Evolutionary conservation across 2,888 invertebrate species (phyloP), one percentile per base, ranked within the genome.

Genomic region (Scaptomyza cyrtandrae): DNA sequence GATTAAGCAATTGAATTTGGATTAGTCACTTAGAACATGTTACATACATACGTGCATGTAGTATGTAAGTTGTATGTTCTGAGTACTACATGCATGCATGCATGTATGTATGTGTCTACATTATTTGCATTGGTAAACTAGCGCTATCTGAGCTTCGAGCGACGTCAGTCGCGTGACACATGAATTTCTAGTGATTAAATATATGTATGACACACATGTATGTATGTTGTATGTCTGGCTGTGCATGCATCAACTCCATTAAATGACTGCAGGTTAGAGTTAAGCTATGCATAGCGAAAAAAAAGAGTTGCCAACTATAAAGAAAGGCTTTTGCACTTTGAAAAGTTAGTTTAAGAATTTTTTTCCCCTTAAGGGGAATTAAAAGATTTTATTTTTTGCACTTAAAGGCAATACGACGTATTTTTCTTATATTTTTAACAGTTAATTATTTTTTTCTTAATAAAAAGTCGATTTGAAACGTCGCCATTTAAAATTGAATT

Each of bases 1-100:
- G 73, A 78, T 87, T 84, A 75, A 86, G 75, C 83, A 86, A 80
- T 82, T 70, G 80, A 82, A 80, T 78, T 75, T 73, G 75, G 82
- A 85, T 85, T 83, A 80, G 41, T 48, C 41, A 64, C 14, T 27
- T 16, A 35, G 39, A 33, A 3, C 27, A 29, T 29, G 27, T 11
- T n/a, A 4, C 19, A 14, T n/a, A 3, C 13, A 35, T 9, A 54
- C n/a, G n/a, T n/a, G n/a, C n/a, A n/a, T n/a, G n/a, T n/a, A n/a
- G n/a, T n/a, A n/a, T n/a, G n/a, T n/a, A n/a, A n/a, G n/a, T n/a
- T n/a, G n/a, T n/a, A n/a, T n/a, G n/a, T n/a, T n/a, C n/a, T n/a
- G n/a, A n/a, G n/a, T n/a, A n/a, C 55, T 2, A 24, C 24, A 24
- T 24, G 62, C 41, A 37, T 6, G 10, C 1, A 14, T 16, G 11